phyloP scores from a whole-genome alignment of 2,113 vertebrate species.

The Rynchops niger region DNA sequence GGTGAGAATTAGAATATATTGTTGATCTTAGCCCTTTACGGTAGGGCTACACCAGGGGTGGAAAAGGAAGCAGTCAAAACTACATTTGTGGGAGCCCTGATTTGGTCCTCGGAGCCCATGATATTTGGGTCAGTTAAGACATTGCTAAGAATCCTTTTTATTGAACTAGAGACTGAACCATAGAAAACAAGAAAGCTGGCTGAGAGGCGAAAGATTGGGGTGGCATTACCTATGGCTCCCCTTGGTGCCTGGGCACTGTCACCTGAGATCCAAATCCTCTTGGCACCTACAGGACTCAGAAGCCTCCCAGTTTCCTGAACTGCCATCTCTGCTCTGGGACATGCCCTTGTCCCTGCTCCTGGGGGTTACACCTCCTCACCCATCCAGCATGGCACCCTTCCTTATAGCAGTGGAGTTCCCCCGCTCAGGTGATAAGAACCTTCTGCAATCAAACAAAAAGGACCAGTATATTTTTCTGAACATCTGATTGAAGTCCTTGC shows the following conservation, averaged over 20 bases:
- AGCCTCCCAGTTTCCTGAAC: background rate
- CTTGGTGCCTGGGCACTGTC: background rate
- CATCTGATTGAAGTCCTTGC: background rate
- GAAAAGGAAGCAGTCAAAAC: background rate
- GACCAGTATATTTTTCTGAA: background rate
- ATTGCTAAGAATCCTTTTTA: background rate
- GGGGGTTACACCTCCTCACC: background rate
- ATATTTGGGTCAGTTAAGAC: background rate
- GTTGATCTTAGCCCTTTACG: background rate
- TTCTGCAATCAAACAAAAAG: background rate
- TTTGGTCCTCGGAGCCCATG: background rate
- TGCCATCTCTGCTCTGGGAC: background rate
- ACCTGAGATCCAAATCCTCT: background rate
- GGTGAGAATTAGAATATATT: background rate
- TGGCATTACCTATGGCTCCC: background rate
- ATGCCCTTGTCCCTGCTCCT: background rate
- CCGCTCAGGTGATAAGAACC: background rate
- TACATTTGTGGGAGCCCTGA: background rate
- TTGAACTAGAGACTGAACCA: background rate
- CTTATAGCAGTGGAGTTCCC: background rate
- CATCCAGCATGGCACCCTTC: accelerated
- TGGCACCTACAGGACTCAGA: background rate
- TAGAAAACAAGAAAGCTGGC: background rate
- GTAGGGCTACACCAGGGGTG: background rate
- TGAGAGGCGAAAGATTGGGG: accelerated